Conservation (phyloP, 2,888 invertebrate genomes). For the Nineta flava region DNA sequence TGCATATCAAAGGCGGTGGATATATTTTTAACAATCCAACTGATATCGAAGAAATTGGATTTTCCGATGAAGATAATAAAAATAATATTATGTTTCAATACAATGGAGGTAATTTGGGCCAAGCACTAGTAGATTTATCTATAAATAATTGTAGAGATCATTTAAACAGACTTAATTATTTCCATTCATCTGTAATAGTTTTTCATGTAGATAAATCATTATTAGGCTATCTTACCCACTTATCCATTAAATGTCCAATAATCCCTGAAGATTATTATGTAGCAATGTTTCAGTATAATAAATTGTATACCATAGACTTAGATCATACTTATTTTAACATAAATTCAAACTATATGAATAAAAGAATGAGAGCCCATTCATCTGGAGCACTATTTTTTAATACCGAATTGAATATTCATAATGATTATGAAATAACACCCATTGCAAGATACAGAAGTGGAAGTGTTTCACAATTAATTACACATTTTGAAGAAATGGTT, state of each 20-base stretch:
- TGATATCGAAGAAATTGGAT: slow-evolving; percentile 36
- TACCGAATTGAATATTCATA: background rate
- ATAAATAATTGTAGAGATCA: background rate
- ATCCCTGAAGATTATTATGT: background rate
- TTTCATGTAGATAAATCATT: background rate
- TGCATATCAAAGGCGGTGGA: slow-evolving; percentile 33
- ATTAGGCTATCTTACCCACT: background rate
- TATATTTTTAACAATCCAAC: slow-evolving; percentile 29
- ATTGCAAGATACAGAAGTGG: background rate
- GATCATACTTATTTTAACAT: background rate
- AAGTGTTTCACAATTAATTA: slow-evolving; percentile 14
- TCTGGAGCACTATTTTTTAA: background rate
- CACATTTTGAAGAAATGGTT: slow-evolving; percentile 12
- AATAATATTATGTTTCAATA: slow-evolving; percentile 9
- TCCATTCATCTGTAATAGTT: background rate
- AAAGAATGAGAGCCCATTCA: background rate
- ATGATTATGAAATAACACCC: background rate
- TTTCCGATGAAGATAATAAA: slow-evolving; percentile 16
- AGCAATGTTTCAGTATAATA: slow-evolving; percentile 3
- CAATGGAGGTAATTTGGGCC: background rate
- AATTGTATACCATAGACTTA: background rate
- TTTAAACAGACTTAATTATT: background rate
- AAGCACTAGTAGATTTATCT: background rate
- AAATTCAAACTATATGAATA: background rate
- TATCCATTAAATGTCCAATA: slow-evolving; percentile 5